Base-by-base conservation (phyloP, 2,113 vertebrate species). In the Onychorhynchus coronatus region DNA sequence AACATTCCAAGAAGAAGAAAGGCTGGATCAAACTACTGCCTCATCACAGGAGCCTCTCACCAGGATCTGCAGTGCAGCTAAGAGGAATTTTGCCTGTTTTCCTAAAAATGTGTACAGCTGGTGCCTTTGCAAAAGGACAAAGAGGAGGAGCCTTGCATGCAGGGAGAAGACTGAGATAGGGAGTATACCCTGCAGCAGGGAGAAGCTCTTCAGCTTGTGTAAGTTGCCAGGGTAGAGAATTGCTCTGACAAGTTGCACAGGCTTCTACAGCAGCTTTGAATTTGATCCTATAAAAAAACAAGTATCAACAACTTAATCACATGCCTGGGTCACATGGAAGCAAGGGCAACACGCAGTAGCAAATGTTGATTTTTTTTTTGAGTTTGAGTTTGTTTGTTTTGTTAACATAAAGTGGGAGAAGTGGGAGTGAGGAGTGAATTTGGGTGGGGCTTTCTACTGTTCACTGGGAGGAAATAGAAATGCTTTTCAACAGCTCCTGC, bases 231-330 rank as follows among this genome's bases (percentile, higher is more conserved):
- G 44, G 41, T 68, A 66, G 91, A 95, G 93, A 95, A 88, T 97
- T 93, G 96, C 92, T 65, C 73, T 12, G 92, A 86, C 91, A 73
- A 92, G 96, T 86, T 85, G 65, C 68, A 6, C 90, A 73, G 91
- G 83, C 94, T 95, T 55, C 79, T 62, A 67, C 85, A 89, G 93
- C 92, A 91, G 39, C 85, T 58, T 76, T 46, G 63, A 93, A 94
- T 95, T 84, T 59, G 87, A 95, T 94, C 95, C 95, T 94, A 79
- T 88, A 77, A 96, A 76, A 87, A 76, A 67, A 18, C 92, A 93
- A 92, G 88, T 75, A 92, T 55, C 83, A 86, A 56, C 95, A 96
- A 16, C 88, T 72, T 46, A 61, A 92, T 96, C 97, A 97, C 96
- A 80, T 96, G 95, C 37, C 31, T 47, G 8, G 77, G 79, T 97